These are phyloP conservation scores for Hemibagrus guttatus DNA, from an alignment of 2,797 vertebrate genomes.

Conservation along the genomic window DNA sequence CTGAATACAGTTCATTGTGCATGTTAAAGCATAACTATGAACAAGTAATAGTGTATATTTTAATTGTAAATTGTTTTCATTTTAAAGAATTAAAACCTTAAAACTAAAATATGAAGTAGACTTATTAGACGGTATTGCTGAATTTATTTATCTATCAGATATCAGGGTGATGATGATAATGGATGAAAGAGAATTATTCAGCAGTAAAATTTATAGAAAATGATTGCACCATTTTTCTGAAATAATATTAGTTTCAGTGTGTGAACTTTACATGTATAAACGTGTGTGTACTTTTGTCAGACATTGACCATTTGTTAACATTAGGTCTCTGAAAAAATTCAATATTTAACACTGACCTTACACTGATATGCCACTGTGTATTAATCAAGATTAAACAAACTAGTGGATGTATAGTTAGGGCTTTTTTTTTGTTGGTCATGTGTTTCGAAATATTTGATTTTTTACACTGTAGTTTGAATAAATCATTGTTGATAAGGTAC, in stretches of 20 bases:
- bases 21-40: not conserved
- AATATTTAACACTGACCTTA: constrained; percentile 23
- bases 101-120: not conserved
- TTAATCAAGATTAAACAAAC: constrained; percentile 30
- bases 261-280: not conserved
- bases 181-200: not conserved
- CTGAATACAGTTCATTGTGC: not conserved
- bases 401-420: not conserved
- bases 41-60: not conserved
- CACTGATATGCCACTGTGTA: not conserved
- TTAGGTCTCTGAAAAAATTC: not conserved
- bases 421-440: not conserved
- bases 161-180: not conserved
- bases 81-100: not conserved
- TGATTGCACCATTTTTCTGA: not conserved
- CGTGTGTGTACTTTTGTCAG: not conserved
- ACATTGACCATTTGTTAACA: constrained; percentile 4
- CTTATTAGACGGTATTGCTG: not conserved
- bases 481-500: not conserved
- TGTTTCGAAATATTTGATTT: not conserved
- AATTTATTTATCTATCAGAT: not conserved
- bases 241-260: constrained; percentile 27
- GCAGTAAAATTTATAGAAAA: not conserved
- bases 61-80: not conserved
- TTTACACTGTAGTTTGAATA: not conserved